These are phyloP conservation scores for Zygaena filipendulae DNA, from an alignment of 2,888 invertebrate species.

Conservation along the genomic window DNA sequence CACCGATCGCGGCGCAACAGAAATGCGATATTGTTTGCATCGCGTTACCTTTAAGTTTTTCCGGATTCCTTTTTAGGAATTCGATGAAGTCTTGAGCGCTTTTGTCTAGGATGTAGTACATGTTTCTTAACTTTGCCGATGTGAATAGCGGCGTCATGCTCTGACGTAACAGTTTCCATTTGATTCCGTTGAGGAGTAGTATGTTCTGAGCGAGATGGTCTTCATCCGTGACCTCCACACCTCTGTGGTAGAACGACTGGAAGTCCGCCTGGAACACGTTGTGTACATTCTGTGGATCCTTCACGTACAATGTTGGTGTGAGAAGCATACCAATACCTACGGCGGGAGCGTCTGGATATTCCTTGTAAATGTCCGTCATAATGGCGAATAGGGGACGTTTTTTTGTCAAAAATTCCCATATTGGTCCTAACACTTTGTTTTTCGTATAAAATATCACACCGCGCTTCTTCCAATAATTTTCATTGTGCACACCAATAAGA, in stretches of 20 bases:
- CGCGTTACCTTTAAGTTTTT: slow-evolving; percentile 21
- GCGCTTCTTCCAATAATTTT: slow-evolving; percentile 35
- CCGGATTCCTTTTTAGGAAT: slow-evolving; percentile 24
- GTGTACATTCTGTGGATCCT: slow-evolving; percentile 20
- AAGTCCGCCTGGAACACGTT: slow-evolving; percentile 19
- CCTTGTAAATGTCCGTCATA: slow-evolving; percentile 27
- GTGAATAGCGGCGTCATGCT: slow-evolving; percentile 43
- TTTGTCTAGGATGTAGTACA: slow-evolving; percentile 40
- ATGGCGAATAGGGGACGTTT: slow-evolving; percentile 28
- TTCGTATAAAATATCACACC: slow-evolving; percentile 28
- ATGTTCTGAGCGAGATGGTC: slow-evolving; percentile 31
- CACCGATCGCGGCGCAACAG: slow-evolving; percentile 33
- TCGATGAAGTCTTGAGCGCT: slow-evolving; percentile 34
- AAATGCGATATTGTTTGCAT: slow-evolving; percentile 24
- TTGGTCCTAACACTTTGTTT: slow-evolving; percentile 26
- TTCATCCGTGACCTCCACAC: slow-evolving; percentile 20
- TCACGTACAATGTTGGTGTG: slow-evolving; percentile 20
- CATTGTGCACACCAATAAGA: slow-evolving; percentile 27
- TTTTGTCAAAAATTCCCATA: slow-evolving; percentile 26
- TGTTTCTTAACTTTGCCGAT: slow-evolving; percentile 36
- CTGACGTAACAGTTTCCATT: slow-evolving; percentile 44
- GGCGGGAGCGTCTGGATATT: slow-evolving; percentile 28
- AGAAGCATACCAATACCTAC: slow-evolving; percentile 26
- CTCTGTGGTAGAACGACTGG: slow-evolving; percentile 27
- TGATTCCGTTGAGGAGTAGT: slow-evolving; percentile 26